Evolutionary conservation across 2,113 vertebrate genomes (phyloP), one percentile per base, ranked within the genome.

Genomic region (Pangasianodon hypophthalmus): DNA sequence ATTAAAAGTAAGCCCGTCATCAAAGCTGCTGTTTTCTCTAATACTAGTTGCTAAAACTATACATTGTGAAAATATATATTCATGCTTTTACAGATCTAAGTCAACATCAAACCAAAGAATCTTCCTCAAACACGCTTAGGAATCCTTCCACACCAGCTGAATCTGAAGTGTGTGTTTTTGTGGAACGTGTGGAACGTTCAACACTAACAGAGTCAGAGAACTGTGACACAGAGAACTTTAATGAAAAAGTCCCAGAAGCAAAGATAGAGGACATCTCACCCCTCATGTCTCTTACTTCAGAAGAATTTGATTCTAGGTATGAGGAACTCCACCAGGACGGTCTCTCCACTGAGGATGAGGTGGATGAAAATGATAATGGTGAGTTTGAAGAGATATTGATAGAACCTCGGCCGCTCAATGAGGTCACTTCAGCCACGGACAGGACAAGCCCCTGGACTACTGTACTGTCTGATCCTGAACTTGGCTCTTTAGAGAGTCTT

Each of bases 401-500:
- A 88, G 96, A 98, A 32, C 98, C 97, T 7, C 95, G 94, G 75
- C 88, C 96, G 79, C 96, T 99, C 2, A 99, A 99, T 16, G 98
- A 99, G 87, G 90, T 99, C 50, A 98, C 96, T 0, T 96, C 96
- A 0, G 0, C 96, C 69, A 99, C 97, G 0, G 98, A 98, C 90
- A 97, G 92, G 95, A 99, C 97, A 24, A 99, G 97, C 71, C 97
- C 98, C 24, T 98, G 98, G 98, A 98, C 98, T 92, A 99, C 98
- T 87, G 84, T 97, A 44, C 0, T 97, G 19, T 98, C 98, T 3
- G 98, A 98, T 62, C 91, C 58, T 3, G 97, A 94, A 90, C 84
- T 95, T 18, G 92, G 88, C 64, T 93, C 94, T 79, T 93, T 93
- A 52, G 95, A 94, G 88, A 88, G 89, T 88, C 56, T 91, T 52